These are phyloP conservation scores for Clinocottus analis DNA, from an alignment of 2,113 vertebrate species.

Conservation along the genomic window DNA sequence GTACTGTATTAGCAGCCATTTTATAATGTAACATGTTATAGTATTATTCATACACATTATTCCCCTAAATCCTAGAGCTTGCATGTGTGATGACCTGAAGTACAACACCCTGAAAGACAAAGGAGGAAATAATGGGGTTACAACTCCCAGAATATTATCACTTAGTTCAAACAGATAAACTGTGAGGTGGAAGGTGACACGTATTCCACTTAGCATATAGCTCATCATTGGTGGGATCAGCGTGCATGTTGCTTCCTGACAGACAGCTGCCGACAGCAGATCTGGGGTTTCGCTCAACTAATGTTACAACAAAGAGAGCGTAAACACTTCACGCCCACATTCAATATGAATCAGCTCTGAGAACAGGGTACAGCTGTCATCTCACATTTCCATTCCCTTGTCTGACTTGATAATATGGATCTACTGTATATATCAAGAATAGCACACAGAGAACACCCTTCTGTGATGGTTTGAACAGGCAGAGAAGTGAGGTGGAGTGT, in stretches of 20 bases:
- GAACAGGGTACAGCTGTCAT: conserved; percentile 40
- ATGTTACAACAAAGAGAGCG: conserved; percentile 39
- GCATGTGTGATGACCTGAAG: not conserved
- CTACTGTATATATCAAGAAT: conserved; percentile 23
- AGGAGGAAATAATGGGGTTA: not conserved
- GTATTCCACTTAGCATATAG: not conserved
- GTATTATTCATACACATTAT: too few relatives aligned
- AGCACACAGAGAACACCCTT: too few relatives aligned
- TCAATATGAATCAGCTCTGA: conserved; percentile 28
- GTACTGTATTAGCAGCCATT: too few relatives aligned
- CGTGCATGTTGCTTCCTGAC: conserved; percentile 12
- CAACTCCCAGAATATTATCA: not conserved
- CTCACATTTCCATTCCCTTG: conserved; percentile 6
- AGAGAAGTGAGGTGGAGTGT: too few relatives aligned
- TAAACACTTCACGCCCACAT: conserved; percentile 49
- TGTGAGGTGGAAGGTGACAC: not conserved
- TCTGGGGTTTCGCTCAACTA: conserved; percentile 37
- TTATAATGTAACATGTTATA: too few relatives aligned
- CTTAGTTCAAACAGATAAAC: not conserved
- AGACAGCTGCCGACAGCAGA: conserved; percentile 51
- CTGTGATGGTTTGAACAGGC: too few relatives aligned
- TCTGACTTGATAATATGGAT: conserved; percentile 15
- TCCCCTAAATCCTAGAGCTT: too few relatives aligned
- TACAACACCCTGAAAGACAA: not conserved
- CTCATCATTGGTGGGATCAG: not conserved